Base-by-base conservation (phyloP, 2,888 invertebrate species). In the Germaria angustata region DNA sequence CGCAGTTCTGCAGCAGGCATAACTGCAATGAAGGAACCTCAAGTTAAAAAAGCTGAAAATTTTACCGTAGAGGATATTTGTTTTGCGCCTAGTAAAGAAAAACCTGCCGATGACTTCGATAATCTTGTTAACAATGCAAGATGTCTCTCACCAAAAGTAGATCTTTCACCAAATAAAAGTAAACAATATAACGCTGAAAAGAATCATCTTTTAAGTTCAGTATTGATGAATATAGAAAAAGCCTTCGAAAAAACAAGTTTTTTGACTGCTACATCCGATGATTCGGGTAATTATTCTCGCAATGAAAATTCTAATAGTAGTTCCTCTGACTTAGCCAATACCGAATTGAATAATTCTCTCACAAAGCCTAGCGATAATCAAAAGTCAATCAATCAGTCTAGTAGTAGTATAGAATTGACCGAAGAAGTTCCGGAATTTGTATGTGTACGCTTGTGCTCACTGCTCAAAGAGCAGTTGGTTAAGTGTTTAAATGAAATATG, bases 401-500 rank as follows among this genome's bases (percentile, higher is more conserved):
- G 85, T 28, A 87, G 86, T 63, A 88, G 87, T 46, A 87, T 89
- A 68, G 89, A 90, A 41, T 85, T 89, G 17, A 77, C 88, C 78
- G 86, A 87, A 86, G 85, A 87, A 85, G 81, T 86, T 44, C 86
- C 87, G 0, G 88, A 89, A 68, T 85, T 94, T 87, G 94, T 95
- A 7, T 96, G 96, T 90, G 94, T 95, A 79, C 95, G 95, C 87
- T 92, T 97, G 11, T 95, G 96, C 89, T 94, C 95, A 0, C 93
- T 96, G 84, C 94, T 97, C 66, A 95, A 96, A 91, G 93, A 94
- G 46, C 96, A 96, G 86, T 92, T 97, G 85, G 93, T 95, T 66
- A 94, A 96, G 86, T 96, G 96, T 2, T 95, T 96, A 87, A 94
- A 95, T 0, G 95, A 96, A 32, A 87, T 91, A n/a, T 83, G 86